A percentile compares a stretch with the other conserved stretches of the same genome.
Evolutionary conservation across 2,888 invertebrate genomes (phyloP).

Genomic region (Heliconius aoede): DNA sequence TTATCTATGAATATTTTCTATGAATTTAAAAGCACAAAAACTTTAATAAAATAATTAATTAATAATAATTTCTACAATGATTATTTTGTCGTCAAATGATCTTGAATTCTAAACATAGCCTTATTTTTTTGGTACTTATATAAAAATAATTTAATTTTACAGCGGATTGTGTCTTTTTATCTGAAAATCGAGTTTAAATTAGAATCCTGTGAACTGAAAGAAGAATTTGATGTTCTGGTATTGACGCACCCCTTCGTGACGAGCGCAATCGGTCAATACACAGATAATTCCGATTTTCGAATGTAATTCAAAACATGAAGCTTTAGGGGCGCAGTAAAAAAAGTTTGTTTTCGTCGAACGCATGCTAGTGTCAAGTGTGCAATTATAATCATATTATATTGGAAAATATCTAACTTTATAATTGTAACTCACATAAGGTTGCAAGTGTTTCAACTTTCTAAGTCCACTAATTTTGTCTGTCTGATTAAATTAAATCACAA

Average conservation of each 20-base stretch:
- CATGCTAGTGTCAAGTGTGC: too few relatives aligned
- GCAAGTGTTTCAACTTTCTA: too few relatives aligned
- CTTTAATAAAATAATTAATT: too few relatives aligned
- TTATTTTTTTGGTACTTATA: not conserved
- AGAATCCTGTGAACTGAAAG: conserved; percentile 16
- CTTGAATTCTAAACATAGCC: not conserved
- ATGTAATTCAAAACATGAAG: not conserved
- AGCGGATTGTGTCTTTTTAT: conserved; percentile 27
- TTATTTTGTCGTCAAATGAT: too few relatives aligned
- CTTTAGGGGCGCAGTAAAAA: not conserved
- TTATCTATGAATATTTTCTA: too few relatives aligned
- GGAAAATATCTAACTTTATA: too few relatives aligned
- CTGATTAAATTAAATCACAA: too few relatives aligned
- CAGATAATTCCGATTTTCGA: conserved; percentile 8
- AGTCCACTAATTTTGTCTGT: too few relatives aligned
- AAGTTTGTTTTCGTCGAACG: not conserved
- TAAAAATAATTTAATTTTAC: not conserved
- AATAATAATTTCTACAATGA: too few relatives aligned
- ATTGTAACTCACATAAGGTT: too few relatives aligned
- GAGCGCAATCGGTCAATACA: conserved; percentile 21
- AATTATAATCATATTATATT: not conserved
- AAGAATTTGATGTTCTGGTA: conserved; percentile 23
- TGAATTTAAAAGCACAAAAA: too few relatives aligned
- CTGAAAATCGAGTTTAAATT: conserved; percentile 28
- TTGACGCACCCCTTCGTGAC: conserved; percentile 33